phyloP scores from a whole-genome alignment of 2,888 invertebrate species.

The Ochropacha duplaris region DNA sequence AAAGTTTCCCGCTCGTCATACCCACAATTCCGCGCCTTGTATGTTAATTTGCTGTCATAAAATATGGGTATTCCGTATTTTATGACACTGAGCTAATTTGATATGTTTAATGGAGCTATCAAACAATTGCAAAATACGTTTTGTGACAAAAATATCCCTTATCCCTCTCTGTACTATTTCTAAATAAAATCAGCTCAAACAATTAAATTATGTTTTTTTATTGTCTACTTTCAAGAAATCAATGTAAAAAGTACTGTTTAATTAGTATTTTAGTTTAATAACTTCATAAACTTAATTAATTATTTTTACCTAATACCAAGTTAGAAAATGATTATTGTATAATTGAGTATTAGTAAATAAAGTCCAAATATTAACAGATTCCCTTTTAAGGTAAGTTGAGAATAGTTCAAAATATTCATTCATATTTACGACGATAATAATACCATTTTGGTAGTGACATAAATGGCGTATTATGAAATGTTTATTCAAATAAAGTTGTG shows the following conservation, averaged over 20 bases:
- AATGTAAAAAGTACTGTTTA: too few relatives aligned
- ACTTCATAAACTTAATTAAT: too few relatives aligned
- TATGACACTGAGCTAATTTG: conserved; percentile 41
- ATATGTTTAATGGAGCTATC: neutral
- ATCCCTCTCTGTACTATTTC: too few relatives aligned
- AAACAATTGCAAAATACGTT: too few relatives aligned
- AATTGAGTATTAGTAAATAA: too few relatives aligned
- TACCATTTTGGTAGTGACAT: neutral
- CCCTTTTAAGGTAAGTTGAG: neutral
- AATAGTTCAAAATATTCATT: neutral
- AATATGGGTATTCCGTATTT: conserved; percentile 55
- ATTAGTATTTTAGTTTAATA: too few relatives aligned
- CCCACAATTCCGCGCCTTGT: conserved; percentile 61
- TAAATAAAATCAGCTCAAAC: too few relatives aligned
- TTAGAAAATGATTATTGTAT: neutral
- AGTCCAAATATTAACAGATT: neutral
- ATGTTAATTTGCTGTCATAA: conserved; percentile 72
- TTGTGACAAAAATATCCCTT: too few relatives aligned
- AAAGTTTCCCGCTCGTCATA: conserved; percentile 68
- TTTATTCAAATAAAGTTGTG: neutral
- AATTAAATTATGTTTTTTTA: too few relatives aligned
- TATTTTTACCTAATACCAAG: too few relatives aligned
- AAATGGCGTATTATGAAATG: neutral
- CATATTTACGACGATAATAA: neutral
- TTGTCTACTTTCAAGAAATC: too few relatives aligned